phyloP scores from a whole-genome alignment of 2,113 vertebrate genomes.

The Cryptotis parvus region DNA sequence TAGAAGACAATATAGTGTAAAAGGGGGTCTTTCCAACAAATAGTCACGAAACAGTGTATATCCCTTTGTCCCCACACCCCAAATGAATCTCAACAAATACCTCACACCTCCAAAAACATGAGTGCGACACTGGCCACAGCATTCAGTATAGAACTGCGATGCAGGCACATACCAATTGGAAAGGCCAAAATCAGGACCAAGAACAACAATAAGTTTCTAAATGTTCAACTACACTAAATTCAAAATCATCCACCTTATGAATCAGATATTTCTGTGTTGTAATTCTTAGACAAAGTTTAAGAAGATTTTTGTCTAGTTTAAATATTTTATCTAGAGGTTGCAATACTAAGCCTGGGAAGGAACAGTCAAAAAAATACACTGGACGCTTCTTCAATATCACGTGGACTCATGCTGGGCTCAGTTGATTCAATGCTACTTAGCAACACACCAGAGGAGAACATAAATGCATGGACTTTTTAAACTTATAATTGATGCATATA shows the following conservation, averaged over 20 bases:
- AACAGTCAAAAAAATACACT: neutral
- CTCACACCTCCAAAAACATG: neutral
- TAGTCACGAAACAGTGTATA: neutral
- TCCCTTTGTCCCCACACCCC: neutral
- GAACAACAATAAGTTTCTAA: too few species aligned
- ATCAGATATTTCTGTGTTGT: too few species aligned
- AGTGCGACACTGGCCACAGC: neutral
- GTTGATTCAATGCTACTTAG: neutral
- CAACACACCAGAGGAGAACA: neutral
- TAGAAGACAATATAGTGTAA: neutral
- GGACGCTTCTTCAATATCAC: neutral
- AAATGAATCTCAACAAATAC: neutral
- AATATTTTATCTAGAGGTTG: neutral
- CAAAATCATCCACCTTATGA: too few species aligned
- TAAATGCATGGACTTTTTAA: neutral
- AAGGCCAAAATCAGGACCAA: too few species aligned
- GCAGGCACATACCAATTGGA: too few species aligned
- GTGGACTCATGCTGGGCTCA: neutral
- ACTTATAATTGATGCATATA: neutral
- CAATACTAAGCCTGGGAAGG: neutral
- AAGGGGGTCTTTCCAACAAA: neutral
- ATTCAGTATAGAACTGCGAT: neutral
- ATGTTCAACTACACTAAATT: too few species aligned
- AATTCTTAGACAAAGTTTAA: too few species aligned
- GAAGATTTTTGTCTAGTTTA: neutral